Conservation (phyloP, 2,113 vertebrate genomes). For the Mormyrus lacerda region DNA sequence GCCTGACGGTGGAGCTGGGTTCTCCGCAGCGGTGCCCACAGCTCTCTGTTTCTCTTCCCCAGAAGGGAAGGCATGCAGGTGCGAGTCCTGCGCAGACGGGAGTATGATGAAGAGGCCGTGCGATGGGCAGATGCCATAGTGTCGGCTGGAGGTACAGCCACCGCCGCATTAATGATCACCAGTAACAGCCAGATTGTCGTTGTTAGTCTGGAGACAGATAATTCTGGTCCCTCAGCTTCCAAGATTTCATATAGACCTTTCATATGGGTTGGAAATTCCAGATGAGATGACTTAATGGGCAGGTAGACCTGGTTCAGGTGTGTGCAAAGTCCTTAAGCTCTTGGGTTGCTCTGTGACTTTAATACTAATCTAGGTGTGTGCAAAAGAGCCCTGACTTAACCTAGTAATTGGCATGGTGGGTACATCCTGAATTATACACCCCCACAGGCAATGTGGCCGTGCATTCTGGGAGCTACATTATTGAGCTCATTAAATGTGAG, state of each 20-base stretch:
- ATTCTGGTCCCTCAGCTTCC: background rate
- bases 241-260: background rate
- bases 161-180: background rate
- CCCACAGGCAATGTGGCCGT: background rate
- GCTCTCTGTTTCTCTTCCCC: conserved; percentile 31
- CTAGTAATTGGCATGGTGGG: background rate
- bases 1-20: background rate
- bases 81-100: conserved; percentile 80
- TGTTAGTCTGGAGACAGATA: background rate
- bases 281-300: background rate
- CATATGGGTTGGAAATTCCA: background rate
- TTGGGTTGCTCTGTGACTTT: background rate
- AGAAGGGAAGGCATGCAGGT: conserved; percentile 83
- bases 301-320: background rate
- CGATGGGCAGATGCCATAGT: conserved; percentile 91
- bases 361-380: background rate
- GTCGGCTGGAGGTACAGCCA: conserved; percentile 81
- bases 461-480: background rate
- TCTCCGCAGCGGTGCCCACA: too few species aligned
- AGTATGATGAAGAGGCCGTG: conserved; percentile 84
- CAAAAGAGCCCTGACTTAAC: background rate
- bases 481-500: background rate
- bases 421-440: background rate
- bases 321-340: background rate
- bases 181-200: background rate